phyloP scores from a whole-genome alignment of 2,113 vertebrate genomes.

The Tachuris rubrigastra region DNA sequence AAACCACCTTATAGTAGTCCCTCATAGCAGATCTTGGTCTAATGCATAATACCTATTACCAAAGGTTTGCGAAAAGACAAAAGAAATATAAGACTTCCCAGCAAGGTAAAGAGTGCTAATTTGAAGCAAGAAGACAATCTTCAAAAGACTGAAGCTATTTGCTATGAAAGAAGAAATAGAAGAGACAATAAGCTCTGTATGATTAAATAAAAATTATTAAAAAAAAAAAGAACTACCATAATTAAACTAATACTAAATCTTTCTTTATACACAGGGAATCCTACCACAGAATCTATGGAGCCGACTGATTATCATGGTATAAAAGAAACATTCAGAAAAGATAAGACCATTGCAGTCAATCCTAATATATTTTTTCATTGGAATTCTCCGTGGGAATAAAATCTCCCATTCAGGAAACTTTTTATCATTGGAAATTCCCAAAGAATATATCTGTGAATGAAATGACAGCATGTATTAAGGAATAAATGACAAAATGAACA shows the following conservation, averaged over 20 bases:
- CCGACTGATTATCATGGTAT: neutral
- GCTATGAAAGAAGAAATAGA: neutral
- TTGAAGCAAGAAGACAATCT: neutral
- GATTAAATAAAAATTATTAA: neutral
- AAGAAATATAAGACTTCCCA: neutral
- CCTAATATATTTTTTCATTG: neutral
- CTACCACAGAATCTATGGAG: neutral
- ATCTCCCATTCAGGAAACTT: accelerated
- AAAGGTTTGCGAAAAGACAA: neutral
- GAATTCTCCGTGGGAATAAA: neutral
- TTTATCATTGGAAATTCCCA: neutral
- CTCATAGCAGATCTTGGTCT: neutral
- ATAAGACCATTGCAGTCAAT: neutral
- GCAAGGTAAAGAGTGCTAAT: neutral
- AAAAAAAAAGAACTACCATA: neutral
- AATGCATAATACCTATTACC: neutral
- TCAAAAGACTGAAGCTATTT: neutral
- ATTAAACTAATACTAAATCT: neutral
- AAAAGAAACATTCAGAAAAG: neutral
- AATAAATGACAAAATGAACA: neutral
- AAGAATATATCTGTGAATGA: neutral
- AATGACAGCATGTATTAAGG: neutral
- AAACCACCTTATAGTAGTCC: neutral
- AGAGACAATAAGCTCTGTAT: neutral
- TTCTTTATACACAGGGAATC: neutral